Evolutionary conservation across 2,113 vertebrate genomes (phyloP).

Genomic region (Mirza zaza): DNA sequence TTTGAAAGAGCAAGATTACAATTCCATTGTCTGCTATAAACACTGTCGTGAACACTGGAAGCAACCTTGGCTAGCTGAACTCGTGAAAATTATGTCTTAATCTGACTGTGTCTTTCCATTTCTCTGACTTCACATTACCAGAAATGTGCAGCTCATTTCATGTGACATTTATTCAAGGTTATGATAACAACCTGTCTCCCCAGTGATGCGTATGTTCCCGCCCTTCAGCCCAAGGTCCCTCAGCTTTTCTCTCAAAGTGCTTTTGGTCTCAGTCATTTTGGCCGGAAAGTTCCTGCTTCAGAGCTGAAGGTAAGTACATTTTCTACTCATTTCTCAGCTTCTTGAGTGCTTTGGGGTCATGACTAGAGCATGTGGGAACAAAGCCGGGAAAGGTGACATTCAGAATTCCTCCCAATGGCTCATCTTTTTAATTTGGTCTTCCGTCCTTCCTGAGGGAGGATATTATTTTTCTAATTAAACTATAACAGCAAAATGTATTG

Average conservation of each 20-base stretch:
- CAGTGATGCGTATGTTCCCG: slow-evolving; percentile 82
- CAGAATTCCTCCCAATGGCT: not conserved
- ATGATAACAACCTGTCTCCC: slow-evolving; percentile 74
- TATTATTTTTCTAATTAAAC: slow-evolving; percentile 35
- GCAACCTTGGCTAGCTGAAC: not conserved
- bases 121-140: slow-evolving; percentile 49
- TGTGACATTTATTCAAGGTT: slow-evolving; percentile 81
- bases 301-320: slow-evolving; percentile 79
- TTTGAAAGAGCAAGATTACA: not conserved
- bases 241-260: slow-evolving; percentile 74
- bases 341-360: not conserved
- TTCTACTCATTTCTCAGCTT: slow-evolving; percentile 64
- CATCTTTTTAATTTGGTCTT: slow-evolving; percentile 2
- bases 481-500: not conserved
- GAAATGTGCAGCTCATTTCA: slow-evolving; percentile 62
- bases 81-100: not conserved
- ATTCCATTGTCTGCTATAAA: not conserved
- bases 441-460: not conserved
- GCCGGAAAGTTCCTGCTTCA: slow-evolving; percentile 63
- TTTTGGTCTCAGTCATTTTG: slow-evolving; percentile 42
- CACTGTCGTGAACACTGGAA: not conserved
- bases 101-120: not conserved
- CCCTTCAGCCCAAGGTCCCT: slow-evolving; percentile 76
- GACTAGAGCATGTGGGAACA: not conserved
- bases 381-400: not conserved